Conservation (phyloP, 2,113 vertebrate species). For the Sterrhoptilus dennistouni region DNA sequence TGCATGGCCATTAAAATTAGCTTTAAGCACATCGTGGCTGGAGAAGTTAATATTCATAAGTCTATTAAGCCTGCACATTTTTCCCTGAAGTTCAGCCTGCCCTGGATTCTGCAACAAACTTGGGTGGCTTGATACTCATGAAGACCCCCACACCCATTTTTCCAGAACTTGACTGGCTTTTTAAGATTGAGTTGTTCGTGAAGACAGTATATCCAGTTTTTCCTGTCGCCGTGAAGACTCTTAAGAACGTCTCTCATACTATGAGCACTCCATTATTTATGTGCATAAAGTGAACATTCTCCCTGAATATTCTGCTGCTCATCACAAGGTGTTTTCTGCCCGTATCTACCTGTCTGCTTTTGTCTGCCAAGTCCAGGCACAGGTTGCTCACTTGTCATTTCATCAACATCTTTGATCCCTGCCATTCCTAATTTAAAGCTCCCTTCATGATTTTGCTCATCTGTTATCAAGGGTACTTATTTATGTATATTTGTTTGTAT, state of each 20-base stretch:
- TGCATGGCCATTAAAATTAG: too few species aligned
- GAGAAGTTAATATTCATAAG: neutral
- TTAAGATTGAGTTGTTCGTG: neutral
- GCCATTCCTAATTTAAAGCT: neutral
- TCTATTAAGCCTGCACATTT: neutral
- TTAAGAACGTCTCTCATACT: neutral
- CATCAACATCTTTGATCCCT: neutral
- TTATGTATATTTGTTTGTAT: neutral
- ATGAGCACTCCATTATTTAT: neutral
- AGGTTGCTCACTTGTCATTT: neutral
- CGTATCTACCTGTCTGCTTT: neutral
- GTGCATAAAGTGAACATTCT: neutral
- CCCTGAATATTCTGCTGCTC: neutral
- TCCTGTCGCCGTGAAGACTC: neutral
- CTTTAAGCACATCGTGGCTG: neutral
- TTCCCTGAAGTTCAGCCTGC: neutral
- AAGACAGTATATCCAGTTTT: neutral
- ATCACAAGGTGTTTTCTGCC: neutral
- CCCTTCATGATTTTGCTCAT: neutral
- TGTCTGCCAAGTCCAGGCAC: neutral
- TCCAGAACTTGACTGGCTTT: neutral
- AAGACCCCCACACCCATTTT: neutral
- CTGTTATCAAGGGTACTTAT: neutral
- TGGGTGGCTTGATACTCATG: accelerated
- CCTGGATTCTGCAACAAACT: neutral